Percentiles rank a stretch among this genome's conserved stretches.
Evolutionary conservation across 2,113 vertebrate species (phyloP).

Genomic region (Cygnus buccinator): DNA sequence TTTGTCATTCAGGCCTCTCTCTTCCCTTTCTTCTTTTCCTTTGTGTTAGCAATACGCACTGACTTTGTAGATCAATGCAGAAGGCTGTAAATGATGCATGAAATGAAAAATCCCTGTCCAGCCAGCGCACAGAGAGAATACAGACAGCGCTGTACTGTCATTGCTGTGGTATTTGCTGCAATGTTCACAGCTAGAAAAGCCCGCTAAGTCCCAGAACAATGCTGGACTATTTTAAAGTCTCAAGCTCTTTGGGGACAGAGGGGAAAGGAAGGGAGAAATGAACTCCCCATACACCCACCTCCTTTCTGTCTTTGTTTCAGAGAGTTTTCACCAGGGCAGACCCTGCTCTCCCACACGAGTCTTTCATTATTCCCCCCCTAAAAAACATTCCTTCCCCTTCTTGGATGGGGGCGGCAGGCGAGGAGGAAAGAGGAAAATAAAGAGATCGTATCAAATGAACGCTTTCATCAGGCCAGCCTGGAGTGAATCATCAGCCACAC

Average conservation of each 20-base stretch:
- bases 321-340: conserved; percentile 42
- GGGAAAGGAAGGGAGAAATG: conserved; percentile 58
- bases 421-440: conserved; percentile 51
- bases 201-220: conserved; percentile 71
- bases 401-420: conserved; percentile 1
- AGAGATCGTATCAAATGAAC: conserved; percentile 42
- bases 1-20: conserved; percentile 60
- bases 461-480: neutral
- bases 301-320: conserved; percentile 55
- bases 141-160: conserved; percentile 69
- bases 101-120: conserved; percentile 76
- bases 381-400: conserved; percentile 26
- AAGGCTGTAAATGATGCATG: conserved; percentile 75
- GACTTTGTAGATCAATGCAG: conserved; percentile 74
- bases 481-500: conserved; percentile 33
- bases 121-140: conserved; percentile 69
- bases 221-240: conserved; percentile 71
- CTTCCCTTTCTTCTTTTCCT: conserved; percentile 69
- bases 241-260: conserved; percentile 43
- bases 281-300: conserved; percentile 55
- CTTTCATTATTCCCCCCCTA: conserved; percentile 32
- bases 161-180: conserved; percentile 73
- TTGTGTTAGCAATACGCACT: conserved; percentile 56
- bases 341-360: neutral
- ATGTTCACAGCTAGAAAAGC: conserved; percentile 69